Evolutionary conservation across 1,140 invertebrate genomes (phyloP).

Genomic region (Oreohelix idahoensis): DNA sequence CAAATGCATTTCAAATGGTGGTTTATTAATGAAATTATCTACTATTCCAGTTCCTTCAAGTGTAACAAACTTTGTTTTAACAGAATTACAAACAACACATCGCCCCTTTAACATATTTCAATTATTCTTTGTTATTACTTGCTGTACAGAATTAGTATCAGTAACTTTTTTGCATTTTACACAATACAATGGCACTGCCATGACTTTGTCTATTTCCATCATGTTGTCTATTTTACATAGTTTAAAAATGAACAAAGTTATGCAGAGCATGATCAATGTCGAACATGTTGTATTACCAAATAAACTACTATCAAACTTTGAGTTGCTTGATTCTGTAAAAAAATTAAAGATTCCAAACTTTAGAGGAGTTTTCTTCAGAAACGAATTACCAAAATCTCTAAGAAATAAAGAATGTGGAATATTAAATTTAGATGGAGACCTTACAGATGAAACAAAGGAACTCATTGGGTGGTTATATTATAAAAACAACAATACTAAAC

Average conservation of each 20-base stretch:
- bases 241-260: too few species aligned
- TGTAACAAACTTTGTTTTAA: conserved; percentile 1
- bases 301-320: not conserved
- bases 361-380: not conserved
- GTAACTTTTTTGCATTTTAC: not conserved
- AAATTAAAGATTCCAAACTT: not conserved
- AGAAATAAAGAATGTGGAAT: not conserved
- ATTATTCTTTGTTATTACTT: not conserved
- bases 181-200: not conserved
- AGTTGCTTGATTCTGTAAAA: not conserved
- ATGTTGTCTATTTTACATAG: not conserved
- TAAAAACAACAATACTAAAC: not conserved
- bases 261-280: too few species aligned
- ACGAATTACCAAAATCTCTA: not conserved
- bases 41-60: not conserved
- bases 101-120: not conserved
- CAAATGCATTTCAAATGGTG: too few species aligned
- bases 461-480: not conserved
- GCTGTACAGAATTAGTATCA: not conserved
- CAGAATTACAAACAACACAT: not conserved
- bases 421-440: not conserved
- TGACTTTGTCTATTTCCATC: too few species aligned
- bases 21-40: too few species aligned
- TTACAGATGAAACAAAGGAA: not conserved
- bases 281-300: not conserved